Conservation (phyloP, 53 echinoderm and acorn worm genomes). For the Zoroaster sp. region DNA sequence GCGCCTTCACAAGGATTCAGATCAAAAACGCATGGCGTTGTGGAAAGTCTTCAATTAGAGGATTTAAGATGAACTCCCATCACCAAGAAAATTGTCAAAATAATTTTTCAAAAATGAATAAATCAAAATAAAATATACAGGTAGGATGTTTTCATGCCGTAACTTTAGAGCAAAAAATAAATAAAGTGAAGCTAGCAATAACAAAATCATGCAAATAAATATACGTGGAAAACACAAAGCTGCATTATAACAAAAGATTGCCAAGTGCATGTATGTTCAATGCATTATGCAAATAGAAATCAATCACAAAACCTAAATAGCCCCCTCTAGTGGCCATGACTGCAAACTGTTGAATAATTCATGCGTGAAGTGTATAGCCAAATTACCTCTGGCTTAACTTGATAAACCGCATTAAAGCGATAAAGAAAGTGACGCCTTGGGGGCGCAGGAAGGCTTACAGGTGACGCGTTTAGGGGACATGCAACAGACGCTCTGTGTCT, state of each 20-base stretch:
- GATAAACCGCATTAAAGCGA: conserved; percentile 39
- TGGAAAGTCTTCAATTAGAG: too few relatives aligned
- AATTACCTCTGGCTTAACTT: neutral
- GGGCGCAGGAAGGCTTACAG: neutral
- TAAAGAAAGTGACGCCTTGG: conserved; percentile 1
- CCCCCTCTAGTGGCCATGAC: conserved; percentile 24
- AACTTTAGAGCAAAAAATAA: neutral
- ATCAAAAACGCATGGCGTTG: too few relatives aligned
- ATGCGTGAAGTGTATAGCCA: neutral
- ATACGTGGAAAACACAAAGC: neutral
- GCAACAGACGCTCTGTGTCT: conserved; percentile 35
- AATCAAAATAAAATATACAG: too few relatives aligned
- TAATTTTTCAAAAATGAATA: too few relatives aligned
- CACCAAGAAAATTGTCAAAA: too few relatives aligned
- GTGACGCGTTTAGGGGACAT: neutral
- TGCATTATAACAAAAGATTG: neutral
- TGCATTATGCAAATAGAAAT: neutral
- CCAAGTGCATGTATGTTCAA: neutral
- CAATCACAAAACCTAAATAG: neutral
- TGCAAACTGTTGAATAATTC: neutral
- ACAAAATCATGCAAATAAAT: neutral
- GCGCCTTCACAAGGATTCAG: too few relatives aligned
- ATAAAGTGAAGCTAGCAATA: neutral
- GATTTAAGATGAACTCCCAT: too few relatives aligned
- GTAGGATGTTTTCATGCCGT: too few relatives aligned